A percentile compares a stretch with the other conserved stretches of the same genome.
These are phyloP conservation scores for Drosophila nr. perissopoda DNA, from an alignment of 2,888 invertebrate genomes.

Conservation along the genomic window DNA sequence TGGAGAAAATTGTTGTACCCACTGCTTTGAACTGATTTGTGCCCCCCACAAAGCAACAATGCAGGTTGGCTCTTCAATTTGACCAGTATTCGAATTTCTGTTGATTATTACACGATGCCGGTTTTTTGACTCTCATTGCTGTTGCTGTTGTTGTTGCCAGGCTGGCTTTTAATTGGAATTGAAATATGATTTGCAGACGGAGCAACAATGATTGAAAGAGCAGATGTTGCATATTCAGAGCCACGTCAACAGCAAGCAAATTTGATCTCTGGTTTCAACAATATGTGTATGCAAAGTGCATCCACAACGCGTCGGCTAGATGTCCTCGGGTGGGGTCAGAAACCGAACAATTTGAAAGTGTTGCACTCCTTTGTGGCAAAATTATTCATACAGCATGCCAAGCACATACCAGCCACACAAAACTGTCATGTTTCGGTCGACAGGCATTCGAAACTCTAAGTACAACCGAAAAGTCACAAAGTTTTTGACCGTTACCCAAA, in stretches of 20 bases:
- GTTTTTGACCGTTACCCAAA: slow-evolving; percentile 47
- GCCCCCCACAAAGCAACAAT: slow-evolving; percentile 4
- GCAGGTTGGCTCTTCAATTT: slow-evolving; percentile 15
- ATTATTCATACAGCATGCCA: slow-evolving; percentile 64
- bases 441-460: slow-evolving; percentile 24
- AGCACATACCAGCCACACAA: slow-evolving; percentile 57
- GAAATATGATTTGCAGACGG: slow-evolving; percentile 72
- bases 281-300: slow-evolving; percentile 68
- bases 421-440: slow-evolving; percentile 66
- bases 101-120: slow-evolving; percentile 55
- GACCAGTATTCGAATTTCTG: slow-evolving; percentile 39
- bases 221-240: slow-evolving; percentile 31
- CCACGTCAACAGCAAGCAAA: slow-evolving; percentile 30
- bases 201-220: slow-evolving; percentile 52
- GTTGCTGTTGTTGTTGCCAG: slow-evolving; percentile 23
- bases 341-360: not conserved
- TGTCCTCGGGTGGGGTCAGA: slow-evolving; percentile 19
- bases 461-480: slow-evolving; percentile 59
- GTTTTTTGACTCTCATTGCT: not conserved
- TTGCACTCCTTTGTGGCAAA: slow-evolving; percentile 21
- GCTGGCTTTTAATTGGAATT: slow-evolving; percentile 71
- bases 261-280: slow-evolving; percentile 54
- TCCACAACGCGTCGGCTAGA: slow-evolving; percentile 57
- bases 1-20: slow-evolving; percentile 16
- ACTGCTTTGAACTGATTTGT: not conserved